A percentile compares a stretch with the other conserved stretches of the same genome.
Evolutionary conservation across 2,888 invertebrate genomes (phyloP).

Genomic region (Habrosyne pyritoides): DNA sequence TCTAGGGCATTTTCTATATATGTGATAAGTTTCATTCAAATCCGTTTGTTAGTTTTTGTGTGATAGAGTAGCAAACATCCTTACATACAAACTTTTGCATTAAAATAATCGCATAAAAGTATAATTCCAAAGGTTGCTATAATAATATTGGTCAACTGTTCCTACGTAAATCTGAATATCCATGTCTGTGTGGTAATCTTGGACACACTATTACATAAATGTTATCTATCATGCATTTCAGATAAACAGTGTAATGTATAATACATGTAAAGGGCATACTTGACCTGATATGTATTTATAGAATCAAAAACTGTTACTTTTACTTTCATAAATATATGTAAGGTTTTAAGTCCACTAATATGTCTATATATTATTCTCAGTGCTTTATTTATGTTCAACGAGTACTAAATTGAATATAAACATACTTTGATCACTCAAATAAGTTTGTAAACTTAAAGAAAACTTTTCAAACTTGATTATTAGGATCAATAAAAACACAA

Average conservation of each 20-base stretch:
- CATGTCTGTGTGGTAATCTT: neutral
- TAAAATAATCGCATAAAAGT: neutral
- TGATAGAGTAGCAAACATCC: no score
- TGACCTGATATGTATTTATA: neutral
- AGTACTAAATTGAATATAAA: no score
- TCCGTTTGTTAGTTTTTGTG: no score
- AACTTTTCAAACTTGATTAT: no score
- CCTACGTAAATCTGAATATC: neutral
- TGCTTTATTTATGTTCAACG: no score
- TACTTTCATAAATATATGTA: no score
- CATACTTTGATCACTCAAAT: no score
- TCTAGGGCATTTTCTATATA: no score
- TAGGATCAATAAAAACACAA: no score
- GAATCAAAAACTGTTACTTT: neutral
- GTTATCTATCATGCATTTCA: slow-evolving; percentile 7
- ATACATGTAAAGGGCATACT: neutral
- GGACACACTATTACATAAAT: neutral
- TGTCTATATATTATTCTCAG: neutral
- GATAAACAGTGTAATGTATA: neutral
- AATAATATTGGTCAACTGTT: neutral
- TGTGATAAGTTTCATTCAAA: no score
- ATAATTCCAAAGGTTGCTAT: neutral
- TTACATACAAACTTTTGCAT: no score
- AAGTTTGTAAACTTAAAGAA: no score
- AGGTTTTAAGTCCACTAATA: neutral